These are phyloP conservation scores for Actinernus sp. DNA, from an alignment of 92 coral and sea anemone species.

Conservation along the genomic window DNA sequence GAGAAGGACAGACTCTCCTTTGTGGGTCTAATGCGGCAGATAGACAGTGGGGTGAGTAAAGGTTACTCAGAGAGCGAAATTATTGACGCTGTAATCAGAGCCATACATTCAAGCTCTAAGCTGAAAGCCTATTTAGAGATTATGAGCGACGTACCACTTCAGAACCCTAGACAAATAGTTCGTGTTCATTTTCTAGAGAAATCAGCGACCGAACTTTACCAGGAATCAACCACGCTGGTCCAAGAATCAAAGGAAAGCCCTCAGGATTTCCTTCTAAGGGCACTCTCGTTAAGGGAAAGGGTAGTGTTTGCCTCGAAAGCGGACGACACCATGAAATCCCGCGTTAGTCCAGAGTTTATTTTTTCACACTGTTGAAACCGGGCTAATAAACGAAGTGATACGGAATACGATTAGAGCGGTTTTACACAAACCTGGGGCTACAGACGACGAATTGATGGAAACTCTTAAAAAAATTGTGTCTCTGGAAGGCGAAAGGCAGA, in stretches of 20 bases:
- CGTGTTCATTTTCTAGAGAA: constrained; percentile 32
- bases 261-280: constrained; percentile 40
- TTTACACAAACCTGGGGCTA: constrained; percentile 25
- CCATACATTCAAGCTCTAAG: constrained; percentile 36
- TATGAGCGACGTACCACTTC: constrained; percentile 28
- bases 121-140: constrained; percentile 40
- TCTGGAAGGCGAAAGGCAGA: constrained; percentile 27
- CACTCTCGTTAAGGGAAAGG: constrained; percentile 36
- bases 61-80: constrained; percentile 31
- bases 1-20: constrained; percentile 31
- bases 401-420: constrained; percentile 33
- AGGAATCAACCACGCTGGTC: constrained; percentile 33
- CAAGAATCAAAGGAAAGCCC: constrained; percentile 42
- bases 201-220: constrained; percentile 38
- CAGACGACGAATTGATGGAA: constrained; percentile 58
- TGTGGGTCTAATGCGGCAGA: constrained; percentile 46
- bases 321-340: constrained; percentile 34
- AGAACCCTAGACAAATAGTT: constrained; percentile 21
- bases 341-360: constrained; percentile 32
- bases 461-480: constrained; percentile 44
- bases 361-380: constrained; percentile 37
- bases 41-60: constrained; percentile 27
- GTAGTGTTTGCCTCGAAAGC: constrained; percentile 36
- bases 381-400: constrained; percentile 46
- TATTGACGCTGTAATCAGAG: constrained; percentile 32